A percentile compares a stretch with the other conserved stretches of the same genome.
Evolutionary conservation across 2,113 vertebrate genomes (phyloP).

Genomic region (Upupa epops): DNA sequence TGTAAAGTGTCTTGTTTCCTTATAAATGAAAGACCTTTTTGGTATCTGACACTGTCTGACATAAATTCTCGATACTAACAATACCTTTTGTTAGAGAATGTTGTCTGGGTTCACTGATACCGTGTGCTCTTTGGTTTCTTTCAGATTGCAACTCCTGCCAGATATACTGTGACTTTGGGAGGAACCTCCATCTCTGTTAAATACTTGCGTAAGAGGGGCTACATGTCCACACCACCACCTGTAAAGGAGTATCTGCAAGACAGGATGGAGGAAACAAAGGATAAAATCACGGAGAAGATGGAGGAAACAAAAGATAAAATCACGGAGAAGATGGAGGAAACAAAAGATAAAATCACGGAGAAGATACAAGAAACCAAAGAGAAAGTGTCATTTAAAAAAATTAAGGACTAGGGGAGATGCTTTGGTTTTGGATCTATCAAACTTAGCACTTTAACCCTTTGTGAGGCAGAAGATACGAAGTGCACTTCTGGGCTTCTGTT

Average conservation of each 20-base stretch:
- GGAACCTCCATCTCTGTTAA: slow-evolving; percentile 92
- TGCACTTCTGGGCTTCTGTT: slow-evolving; percentile 21
- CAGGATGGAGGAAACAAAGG: slow-evolving; percentile 89
- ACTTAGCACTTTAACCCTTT: slow-evolving; percentile 63
- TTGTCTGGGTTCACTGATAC: neutral
- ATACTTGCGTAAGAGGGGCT: slow-evolving; percentile 87
- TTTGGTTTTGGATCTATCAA: neutral
- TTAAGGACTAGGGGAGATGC: slow-evolving; percentile 78
- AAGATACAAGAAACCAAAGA: slow-evolving; percentile 96
- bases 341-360: slow-evolving; percentile 81
- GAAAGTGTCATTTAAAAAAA: slow-evolving; percentile 92
- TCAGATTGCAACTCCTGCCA: slow-evolving; percentile 93
- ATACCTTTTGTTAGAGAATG: neutral
- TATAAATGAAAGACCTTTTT: neutral
- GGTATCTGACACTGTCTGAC: neutral
- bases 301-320: slow-evolving; percentile 83
- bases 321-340: slow-evolving; percentile 83
- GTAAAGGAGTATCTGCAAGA: slow-evolving; percentile 95
- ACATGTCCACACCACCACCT: slow-evolving; percentile 91
- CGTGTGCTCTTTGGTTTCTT: slow-evolving; percentile 6
- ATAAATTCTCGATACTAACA: neutral
- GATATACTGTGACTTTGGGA: slow-evolving; percentile 92
- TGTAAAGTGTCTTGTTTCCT: neutral
- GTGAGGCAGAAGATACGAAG: slow-evolving; percentile 33
- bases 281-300: slow-evolving; percentile 89